Conservation (phyloP, 2,888 invertebrate genomes). For the Epirrhoe tristata region DNA sequence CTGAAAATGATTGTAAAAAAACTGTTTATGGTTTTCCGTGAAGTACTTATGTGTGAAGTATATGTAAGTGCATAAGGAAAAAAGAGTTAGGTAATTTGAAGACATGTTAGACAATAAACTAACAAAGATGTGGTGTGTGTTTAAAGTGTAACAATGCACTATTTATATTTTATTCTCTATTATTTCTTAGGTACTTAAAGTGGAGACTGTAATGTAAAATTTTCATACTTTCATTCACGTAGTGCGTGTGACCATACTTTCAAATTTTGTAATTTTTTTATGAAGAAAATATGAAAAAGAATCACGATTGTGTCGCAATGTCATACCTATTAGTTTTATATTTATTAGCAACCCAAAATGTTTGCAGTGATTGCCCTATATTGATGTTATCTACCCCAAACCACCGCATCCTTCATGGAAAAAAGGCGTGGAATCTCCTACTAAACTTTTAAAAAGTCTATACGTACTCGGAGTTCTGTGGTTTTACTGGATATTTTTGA, state of each 20-base stretch:
- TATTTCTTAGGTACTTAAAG: slow-evolving; percentile 8
- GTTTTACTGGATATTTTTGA: no score
- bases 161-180: slow-evolving; percentile 8
- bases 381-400: no score
- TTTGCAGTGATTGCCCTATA: no score
- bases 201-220: slow-evolving; percentile 40
- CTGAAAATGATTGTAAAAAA: neutral
- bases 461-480: no score
- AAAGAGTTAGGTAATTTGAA: neutral
- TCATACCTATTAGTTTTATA: no score
- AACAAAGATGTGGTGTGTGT: slow-evolving; percentile 7
- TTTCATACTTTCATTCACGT: slow-evolving; percentile 66
- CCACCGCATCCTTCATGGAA: no score
- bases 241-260: slow-evolving; percentile 49
- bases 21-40: neutral
- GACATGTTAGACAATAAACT: slow-evolving; percentile 8
- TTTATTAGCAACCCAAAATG: no score
- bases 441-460: no score
- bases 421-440: no score
- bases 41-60: neutral
- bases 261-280: no score
- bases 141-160: slow-evolving; percentile 19
- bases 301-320: neutral
- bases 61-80: neutral
- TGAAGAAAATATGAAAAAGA: neutral